These are phyloP conservation scores for Eristalinus aeneus DNA, from an alignment of 2,888 invertebrate species.

Conservation along the genomic window DNA sequence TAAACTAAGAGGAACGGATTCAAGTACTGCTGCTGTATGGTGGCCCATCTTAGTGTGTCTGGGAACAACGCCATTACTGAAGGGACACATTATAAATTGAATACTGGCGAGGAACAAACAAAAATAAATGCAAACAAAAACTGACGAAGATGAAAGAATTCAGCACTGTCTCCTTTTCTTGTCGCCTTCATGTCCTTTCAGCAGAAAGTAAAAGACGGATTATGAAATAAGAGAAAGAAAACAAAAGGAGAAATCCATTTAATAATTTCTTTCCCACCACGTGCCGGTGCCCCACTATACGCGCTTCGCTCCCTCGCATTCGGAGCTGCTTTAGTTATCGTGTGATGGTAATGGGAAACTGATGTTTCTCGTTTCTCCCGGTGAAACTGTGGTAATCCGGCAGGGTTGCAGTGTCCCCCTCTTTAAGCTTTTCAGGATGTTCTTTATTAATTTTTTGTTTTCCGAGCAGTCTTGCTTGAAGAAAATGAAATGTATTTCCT, in stretches of 20 bases:
- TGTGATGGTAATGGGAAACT: background rate
- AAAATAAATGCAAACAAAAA: background rate
- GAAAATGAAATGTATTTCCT: background rate
- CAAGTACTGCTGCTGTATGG: background rate
- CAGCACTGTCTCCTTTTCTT: background rate
- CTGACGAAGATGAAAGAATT: background rate
- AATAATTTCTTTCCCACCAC: background rate
- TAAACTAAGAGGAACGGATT: background rate
- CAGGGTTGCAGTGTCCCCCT: background rate
- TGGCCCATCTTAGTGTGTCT: background rate
- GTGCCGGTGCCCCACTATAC: background rate
- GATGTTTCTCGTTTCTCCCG: background rate
- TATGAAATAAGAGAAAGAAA: background rate
- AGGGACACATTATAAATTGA: background rate
- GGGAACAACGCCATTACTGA: background rate
- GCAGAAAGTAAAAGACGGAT: conserved; percentile 11
- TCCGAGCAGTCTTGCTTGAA: background rate
- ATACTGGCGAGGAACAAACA: background rate
- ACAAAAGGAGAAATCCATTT: conserved; percentile 26
- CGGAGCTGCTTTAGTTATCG: background rate
- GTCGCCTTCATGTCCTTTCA: background rate
- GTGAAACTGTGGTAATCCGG: background rate
- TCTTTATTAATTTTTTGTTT: background rate
- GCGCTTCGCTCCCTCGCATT: background rate
- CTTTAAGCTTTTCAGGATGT: background rate